These are phyloP conservation scores for Gorsachius magnificus DNA, from an alignment of 2,797 vertebrate genomes.

Conservation along the genomic window DNA sequence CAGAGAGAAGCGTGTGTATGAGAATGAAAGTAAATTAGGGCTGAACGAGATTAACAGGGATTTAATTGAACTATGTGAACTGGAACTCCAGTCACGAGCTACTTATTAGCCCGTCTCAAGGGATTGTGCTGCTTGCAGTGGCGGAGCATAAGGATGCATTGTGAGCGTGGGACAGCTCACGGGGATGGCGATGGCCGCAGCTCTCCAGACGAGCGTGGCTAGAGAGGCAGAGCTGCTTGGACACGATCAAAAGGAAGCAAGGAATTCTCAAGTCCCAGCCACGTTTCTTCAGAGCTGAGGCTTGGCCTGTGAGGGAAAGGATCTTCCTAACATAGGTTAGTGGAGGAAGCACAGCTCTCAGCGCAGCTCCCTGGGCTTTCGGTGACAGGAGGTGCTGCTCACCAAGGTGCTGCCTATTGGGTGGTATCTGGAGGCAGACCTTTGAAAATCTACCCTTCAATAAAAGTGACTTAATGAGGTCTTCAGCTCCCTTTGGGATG, in stretches of 20 bases:
- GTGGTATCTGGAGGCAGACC: neutral
- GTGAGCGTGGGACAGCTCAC: neutral
- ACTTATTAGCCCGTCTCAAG: constrained; percentile 12
- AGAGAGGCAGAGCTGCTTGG: neutral
- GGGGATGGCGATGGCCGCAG: neutral
- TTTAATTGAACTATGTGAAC: constrained; percentile 69
- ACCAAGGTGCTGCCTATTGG: neutral
- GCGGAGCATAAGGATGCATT: constrained; percentile 40
- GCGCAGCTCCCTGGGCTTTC: neutral
- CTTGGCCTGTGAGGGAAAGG: neutral
- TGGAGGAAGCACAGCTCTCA: neutral
- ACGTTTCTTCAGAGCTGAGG: neutral
- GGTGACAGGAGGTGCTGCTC: neutral
- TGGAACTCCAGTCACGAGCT: constrained; percentile 68
- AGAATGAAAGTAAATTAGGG: constrained; percentile 65
- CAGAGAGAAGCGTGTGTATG: neutral
- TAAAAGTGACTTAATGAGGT: constrained; percentile 36
- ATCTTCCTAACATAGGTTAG: neutral
- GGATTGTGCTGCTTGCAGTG: constrained; percentile 28
- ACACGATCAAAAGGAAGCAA: rapidly evolving
- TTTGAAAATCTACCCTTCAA: constrained; percentile 41
- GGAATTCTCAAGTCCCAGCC: neutral
- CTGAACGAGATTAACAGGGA: constrained; percentile 69
- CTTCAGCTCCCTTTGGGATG: constrained; percentile 49
- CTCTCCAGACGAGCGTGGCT: rapidly evolving